Evolutionary conservation across 2,797 vertebrate species (phyloP).

Genomic region (Mormyrops attenuatus): DNA sequence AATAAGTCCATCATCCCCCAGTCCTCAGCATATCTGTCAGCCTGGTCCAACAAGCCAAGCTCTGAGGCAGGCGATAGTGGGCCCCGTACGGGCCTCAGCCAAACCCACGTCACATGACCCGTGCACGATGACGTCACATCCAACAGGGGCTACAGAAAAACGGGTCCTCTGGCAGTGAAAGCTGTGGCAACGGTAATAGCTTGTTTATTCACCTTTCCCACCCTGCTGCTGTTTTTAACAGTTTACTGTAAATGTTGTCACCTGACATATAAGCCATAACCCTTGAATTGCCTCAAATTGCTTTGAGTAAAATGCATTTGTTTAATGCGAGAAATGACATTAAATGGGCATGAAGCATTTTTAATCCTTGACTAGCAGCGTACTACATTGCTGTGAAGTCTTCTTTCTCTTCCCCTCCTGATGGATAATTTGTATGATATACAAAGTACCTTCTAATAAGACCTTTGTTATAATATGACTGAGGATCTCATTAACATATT

Average conservation of each 20-base stretch:
- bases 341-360: background rate
- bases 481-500: slow-evolving; percentile 9
- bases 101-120: background rate
- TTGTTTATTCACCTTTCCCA: background rate
- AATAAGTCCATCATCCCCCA: background rate
- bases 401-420: background rate
- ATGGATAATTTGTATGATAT: background rate
- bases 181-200: background rate
- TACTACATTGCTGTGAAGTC: background rate
- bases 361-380: background rate
- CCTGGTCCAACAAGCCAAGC: background rate
- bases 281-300: background rate
- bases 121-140: background rate
- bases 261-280: background rate
- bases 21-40: slow-evolving; percentile 2
- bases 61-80: background rate
- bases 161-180: background rate
- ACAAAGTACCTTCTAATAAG: background rate
- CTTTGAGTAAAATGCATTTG: background rate
- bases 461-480: background rate
- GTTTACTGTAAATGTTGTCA: background rate
- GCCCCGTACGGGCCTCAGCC: background rate
- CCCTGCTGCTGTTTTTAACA: background rate
- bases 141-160: background rate
- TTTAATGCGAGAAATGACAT: background rate